Base-by-base conservation (phyloP, 1,140 invertebrate genomes). In the Phocides pigmalion region DNA sequence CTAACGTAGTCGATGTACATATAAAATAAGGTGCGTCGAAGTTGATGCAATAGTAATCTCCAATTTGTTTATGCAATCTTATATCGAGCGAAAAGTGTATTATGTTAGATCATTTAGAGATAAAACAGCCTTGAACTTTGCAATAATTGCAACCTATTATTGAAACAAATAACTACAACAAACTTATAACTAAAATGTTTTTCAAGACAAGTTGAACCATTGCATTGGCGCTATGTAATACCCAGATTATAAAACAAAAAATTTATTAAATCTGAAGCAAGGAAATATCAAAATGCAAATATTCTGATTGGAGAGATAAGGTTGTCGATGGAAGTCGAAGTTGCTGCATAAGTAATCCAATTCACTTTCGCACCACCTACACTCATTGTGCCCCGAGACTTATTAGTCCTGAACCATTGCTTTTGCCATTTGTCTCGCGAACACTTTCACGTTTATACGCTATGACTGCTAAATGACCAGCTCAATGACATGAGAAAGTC, bases 381-480 rank as follows among this genome's bases (percentile, higher is more conserved):
- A 49, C 22, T 49, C 37, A 73, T 77, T 74, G 75, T 76, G 64
- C 65, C 39, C 61, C 41, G 53, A 64, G 61, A 71, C 67, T 75
- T 81, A 81, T 81, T 79, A 76, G 72, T 65, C 56, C 64, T 72
- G 61, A 71, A 70, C 64, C 53, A 58, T 72, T 63, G 64, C 64
- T 64, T 66, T 53, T 56, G 64, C 68, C 50, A 74, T 82, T 74
- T 79, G 74, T 79, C 72, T 74, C 47, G 32, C 54, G 56, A 75
- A 72, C 76, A 79, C 79, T 84, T 84, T 84, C 79, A 73, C 70
- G 62, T 63, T 65, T 65, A 61, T 65, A 69, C 62, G 56, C 61
- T 65, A 68, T 51, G 67, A 49, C 67, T 71, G 63, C 62, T 64
- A 73, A 79, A 73, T 79, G 72, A 73, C 74, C 74, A 62, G 67